These are phyloP conservation scores for Ypsolopha scabrella DNA, from an alignment of 2,888 invertebrate genomes.

Conservation along the genomic window DNA sequence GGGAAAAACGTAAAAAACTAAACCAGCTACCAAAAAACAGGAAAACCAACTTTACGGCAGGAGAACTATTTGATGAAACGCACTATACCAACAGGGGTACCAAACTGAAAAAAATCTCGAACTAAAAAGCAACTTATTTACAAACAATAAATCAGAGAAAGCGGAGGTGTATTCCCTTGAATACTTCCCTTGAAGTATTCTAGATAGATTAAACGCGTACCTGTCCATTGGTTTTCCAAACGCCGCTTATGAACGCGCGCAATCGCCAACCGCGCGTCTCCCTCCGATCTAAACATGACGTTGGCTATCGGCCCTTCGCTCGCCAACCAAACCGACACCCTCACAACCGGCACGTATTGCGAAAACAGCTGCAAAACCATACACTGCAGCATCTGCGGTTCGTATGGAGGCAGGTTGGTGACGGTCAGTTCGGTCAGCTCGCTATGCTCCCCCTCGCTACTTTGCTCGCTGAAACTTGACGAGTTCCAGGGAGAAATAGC, in stretches of 20 bases:
- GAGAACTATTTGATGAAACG: no score
- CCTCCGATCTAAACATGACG: conserved; percentile 76
- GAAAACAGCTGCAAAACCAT: conserved; percentile 52
- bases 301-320: conserved; percentile 73
- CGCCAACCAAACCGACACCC: conserved; percentile 48
- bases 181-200: no score
- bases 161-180: no score
- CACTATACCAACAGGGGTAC: no score
- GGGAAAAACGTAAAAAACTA: no score
- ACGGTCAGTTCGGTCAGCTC: conserved; percentile 49
- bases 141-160: no score
- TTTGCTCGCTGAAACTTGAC: conserved; percentile 50
- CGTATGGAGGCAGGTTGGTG: conserved; percentile 49
- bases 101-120: no score
- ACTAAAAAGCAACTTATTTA: no score
- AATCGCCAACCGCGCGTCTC: conserved; percentile 81
- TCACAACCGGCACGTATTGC: conserved; percentile 44
- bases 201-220: no score
- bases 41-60: no score
- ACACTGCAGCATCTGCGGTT: conserved; percentile 34
- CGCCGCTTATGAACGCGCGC: conserved; percentile 87
- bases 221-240: conserved; percentile 73
- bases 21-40: no score
- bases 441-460: conserved; percentile 35
- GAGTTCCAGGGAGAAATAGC: conserved; percentile 61